Conservation (phyloP, 2,113 vertebrate genomes). For the Phyllopteryx taeniolatus region DNA sequence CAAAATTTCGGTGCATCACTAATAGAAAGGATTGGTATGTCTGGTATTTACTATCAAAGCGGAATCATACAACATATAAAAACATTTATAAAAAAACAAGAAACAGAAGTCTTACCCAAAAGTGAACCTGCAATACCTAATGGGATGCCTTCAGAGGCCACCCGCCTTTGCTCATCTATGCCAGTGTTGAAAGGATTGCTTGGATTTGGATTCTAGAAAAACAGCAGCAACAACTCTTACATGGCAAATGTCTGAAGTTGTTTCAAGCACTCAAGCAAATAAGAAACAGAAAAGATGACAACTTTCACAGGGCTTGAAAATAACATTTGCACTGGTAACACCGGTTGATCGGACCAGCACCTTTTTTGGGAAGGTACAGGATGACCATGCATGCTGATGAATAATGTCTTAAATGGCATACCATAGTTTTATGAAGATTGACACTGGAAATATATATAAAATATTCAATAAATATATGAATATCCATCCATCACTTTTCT, state of each 20-base stretch:
- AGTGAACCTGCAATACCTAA: conserved; percentile 24
- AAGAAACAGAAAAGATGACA: background rate
- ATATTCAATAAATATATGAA: no score
- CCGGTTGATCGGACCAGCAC: no score
- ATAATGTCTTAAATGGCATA: no score
- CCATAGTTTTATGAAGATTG: no score
- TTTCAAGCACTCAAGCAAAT: background rate
- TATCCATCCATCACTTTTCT: no score
- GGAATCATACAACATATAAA: background rate
- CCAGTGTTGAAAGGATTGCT: background rate
- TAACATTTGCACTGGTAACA: no score
- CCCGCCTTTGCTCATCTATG: conserved; percentile 3
- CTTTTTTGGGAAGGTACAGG: no score
- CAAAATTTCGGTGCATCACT: no score
- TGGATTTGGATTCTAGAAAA: conserved; percentile 28
- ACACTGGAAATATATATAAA: no score
- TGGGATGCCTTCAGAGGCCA: background rate
- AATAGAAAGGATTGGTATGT: no score
- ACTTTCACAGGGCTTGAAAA: no score
- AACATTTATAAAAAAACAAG: background rate
- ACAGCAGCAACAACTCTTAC: background rate
- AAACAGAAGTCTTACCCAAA: conserved; percentile 51
- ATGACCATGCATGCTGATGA: no score
- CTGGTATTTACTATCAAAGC: background rate
- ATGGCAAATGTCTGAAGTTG: background rate